Evolutionary conservation across 2,888 invertebrate species (phyloP).

Genomic region (Ptychoptera contaminata): DNA sequence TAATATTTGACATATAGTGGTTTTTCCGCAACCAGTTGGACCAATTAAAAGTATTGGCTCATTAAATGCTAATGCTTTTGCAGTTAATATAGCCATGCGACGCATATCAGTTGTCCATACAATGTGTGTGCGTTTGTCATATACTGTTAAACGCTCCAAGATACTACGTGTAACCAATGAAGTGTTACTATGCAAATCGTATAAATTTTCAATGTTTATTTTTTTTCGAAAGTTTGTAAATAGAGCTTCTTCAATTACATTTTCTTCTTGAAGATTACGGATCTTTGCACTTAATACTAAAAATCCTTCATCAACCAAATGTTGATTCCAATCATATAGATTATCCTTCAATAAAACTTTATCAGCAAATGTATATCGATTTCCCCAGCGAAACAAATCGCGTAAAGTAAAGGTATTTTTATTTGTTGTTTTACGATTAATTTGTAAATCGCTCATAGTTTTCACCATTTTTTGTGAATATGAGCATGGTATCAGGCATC

Average conservation of each 20-base stretch:
- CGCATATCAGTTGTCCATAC: slow-evolving; percentile 94
- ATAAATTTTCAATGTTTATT: slow-evolving; percentile 53
- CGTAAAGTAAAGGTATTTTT: slow-evolving; percentile 86
- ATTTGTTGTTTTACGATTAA: slow-evolving; percentile 57
- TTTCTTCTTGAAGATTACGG: slow-evolving; percentile 64
- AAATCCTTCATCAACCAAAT: slow-evolving; percentile 91
- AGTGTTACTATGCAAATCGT: slow-evolving; percentile 47
- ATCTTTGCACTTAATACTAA: slow-evolving; percentile 87
- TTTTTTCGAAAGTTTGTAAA: slow-evolving; percentile 64
- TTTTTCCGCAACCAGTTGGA: slow-evolving; percentile 96
- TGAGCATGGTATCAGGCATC: slow-evolving; percentile 73
- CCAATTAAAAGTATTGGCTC: slow-evolving; percentile 94
- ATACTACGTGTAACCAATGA: slow-evolving; percentile 63
- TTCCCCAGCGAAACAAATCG: slow-evolving; percentile 94
- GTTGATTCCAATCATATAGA: slow-evolving; percentile 93
- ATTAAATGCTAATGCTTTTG: slow-evolving; percentile 73
- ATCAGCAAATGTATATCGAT: slow-evolving; percentile 69
- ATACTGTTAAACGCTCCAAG: slow-evolving; percentile 45
- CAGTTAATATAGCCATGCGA: slow-evolving; percentile 56
- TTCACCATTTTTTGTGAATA: slow-evolving; percentile 82
- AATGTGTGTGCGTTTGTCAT: slow-evolving; percentile 46
- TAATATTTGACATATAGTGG: slow-evolving; percentile 83
- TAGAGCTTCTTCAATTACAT: slow-evolving; percentile 63
- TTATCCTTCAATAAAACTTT: slow-evolving; percentile 34
- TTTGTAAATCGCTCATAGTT: slow-evolving; percentile 82